These are phyloP conservation scores for Discoglossus pictus DNA, from an alignment of 2,797 vertebrate genomes.

Conservation along the genomic window DNA sequence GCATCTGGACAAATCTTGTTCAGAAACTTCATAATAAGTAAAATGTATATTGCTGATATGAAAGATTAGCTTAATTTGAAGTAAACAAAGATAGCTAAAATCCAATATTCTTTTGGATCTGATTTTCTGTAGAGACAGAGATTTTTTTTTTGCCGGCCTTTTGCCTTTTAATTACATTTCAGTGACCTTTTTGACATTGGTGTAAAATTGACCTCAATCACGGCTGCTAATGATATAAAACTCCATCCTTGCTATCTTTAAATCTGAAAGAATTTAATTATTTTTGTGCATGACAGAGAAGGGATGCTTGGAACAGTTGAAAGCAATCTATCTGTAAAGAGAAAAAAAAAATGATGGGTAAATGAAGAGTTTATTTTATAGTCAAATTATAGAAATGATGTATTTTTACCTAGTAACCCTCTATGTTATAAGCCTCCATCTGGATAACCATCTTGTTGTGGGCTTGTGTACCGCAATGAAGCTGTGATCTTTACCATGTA, in stretches of 20 bases:
- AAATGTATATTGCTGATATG: neutral
- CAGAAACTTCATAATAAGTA: too few relatives aligned
- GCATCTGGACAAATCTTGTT: neutral
- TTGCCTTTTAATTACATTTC: conserved; percentile 37
- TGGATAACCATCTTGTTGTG: too few relatives aligned
- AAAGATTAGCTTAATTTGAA: neutral
- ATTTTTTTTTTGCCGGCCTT: conserved; percentile 18
- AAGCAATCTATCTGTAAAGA: neutral
- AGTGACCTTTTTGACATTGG: conserved; percentile 22
- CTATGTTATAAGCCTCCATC: too few relatives aligned
- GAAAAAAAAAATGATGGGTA: neutral
- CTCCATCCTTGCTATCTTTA: conserved; percentile 13
- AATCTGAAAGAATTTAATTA: conserved; percentile 35
- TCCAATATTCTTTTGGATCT: conserved; percentile 10
- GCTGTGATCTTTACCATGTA: too few relatives aligned
- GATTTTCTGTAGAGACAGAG: neutral
- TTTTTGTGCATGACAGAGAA: conserved; percentile 22
- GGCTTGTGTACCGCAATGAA: too few relatives aligned
- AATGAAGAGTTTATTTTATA: too few relatives aligned
- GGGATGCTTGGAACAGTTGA: neutral
- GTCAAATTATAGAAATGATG: too few relatives aligned
- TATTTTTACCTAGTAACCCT: too few relatives aligned
- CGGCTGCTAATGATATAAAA: conserved; percentile 23
- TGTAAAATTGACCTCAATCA: conserved; percentile 28
- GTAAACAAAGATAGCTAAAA: neutral